These are phyloP conservation scores for Andricus curvator DNA, from an alignment of 2,888 invertebrate genomes.

Conservation along the genomic window DNA sequence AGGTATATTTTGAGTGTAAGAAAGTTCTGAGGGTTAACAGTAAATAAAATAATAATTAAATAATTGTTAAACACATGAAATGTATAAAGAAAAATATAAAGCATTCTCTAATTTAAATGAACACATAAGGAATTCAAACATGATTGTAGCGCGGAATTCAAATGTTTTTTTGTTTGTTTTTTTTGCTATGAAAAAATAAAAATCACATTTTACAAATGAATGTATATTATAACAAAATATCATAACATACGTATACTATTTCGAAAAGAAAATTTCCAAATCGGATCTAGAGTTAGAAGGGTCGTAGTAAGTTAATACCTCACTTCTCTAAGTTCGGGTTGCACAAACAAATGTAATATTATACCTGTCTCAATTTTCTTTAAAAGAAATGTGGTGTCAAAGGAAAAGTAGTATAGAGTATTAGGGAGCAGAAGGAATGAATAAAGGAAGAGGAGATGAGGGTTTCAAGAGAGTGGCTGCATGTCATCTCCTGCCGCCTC, in stretches of 20 bases:
- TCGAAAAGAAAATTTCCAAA: neutral
- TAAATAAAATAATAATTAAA: too few species aligned
- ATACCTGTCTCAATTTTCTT: conserved; percentile 14
- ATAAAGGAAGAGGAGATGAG: neutral
- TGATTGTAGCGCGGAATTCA: neutral
- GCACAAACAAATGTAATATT: conserved; percentile 16
- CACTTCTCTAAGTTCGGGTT: neutral
- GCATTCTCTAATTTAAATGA: too few species aligned
- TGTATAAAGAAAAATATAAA: too few species aligned
- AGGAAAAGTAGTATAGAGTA: neutral
- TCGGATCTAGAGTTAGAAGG: conserved; percentile 1
- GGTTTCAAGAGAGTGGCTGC: neutral
- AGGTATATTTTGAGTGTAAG: too few species aligned
- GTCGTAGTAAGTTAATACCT: conserved; percentile 6
- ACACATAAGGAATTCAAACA: too few species aligned
- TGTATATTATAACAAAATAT: too few species aligned
- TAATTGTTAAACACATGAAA: too few species aligned
- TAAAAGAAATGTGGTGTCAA: conserved; percentile 2
- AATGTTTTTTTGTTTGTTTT: too few species aligned
- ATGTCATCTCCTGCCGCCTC: neutral
- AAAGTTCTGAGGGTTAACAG: too few species aligned
- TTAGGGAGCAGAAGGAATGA: neutral
- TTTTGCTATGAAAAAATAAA: too few species aligned
- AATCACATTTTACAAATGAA: too few species aligned
- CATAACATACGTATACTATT: neutral